These are phyloP conservation scores for Cyanistes caeruleus DNA, from an alignment of 2,113 vertebrate genomes.

Conservation along the genomic window DNA sequence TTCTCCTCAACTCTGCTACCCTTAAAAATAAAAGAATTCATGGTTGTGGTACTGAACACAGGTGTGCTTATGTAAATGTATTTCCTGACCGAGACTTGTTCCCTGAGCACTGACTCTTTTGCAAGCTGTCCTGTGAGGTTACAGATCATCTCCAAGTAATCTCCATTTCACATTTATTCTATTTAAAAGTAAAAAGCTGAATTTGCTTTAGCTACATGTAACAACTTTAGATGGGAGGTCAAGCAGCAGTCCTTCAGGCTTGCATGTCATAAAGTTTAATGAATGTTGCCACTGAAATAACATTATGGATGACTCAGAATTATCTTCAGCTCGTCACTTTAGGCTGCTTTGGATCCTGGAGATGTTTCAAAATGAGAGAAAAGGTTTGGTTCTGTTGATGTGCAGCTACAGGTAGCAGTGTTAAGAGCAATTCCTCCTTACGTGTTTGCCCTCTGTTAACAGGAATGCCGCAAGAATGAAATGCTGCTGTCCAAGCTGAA, in stretches of 20 bases:
- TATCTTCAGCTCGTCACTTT: neutral
- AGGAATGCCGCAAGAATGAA: conserved; percentile 96
- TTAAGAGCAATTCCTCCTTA: neutral
- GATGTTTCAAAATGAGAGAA: neutral
- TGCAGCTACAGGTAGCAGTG: neutral
- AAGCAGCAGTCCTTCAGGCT: neutral
- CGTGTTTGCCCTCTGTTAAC: neutral
- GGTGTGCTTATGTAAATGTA: accelerated
- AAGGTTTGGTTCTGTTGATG: neutral
- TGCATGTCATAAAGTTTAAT: neutral
- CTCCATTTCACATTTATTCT: neutral
- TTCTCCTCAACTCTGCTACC: neutral
- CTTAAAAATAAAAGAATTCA: neutral
- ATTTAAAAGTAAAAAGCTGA: neutral
- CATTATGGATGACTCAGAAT: neutral
- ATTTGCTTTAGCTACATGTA: neutral
- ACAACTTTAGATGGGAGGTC: neutral
- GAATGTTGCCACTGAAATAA: neutral
- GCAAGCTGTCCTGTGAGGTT: neutral
- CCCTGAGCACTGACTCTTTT: neutral
- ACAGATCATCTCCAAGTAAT: neutral
- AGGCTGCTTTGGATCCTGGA: neutral
- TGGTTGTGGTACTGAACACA: neutral
- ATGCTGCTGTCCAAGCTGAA: conserved; percentile 89
- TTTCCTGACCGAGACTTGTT: neutral